A percentile compares a stretch with the other conserved stretches of the same genome.
Conservation (phyloP, 2,888 invertebrate genomes). For the Globia sparganii region DNA sequence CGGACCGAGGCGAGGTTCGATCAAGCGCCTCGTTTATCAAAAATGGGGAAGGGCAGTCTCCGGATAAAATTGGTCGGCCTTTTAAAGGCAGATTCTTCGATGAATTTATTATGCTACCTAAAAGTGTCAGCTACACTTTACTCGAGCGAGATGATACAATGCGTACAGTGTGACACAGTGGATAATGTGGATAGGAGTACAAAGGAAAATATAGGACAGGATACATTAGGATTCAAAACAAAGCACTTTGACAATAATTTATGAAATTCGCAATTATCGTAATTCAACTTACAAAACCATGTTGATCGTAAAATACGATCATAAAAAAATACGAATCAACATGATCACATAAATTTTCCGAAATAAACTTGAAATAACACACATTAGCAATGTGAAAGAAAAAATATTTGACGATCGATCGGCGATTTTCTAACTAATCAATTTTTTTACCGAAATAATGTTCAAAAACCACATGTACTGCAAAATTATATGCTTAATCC, state of each 20-base stretch:
- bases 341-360: neutral
- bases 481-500: neutral
- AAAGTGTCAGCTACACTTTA: conserved; percentile 63
- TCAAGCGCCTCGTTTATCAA: conserved; percentile 86
- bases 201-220: neutral
- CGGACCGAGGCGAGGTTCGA: conserved; percentile 80
- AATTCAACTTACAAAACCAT: neutral
- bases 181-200: conserved; percentile 4
- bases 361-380: neutral
- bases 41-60: conserved; percentile 77
- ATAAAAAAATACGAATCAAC: neutral
- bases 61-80: conserved; percentile 75
- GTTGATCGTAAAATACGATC: neutral
- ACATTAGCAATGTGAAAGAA: too few relatives aligned
- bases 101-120: conserved; percentile 74
- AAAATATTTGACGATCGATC: too few relatives aligned
- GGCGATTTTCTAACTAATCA: too few relatives aligned
- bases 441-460: too few relatives aligned
- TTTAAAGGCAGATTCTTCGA: conserved; percentile 72
- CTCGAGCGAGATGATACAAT: conserved; percentile 46
- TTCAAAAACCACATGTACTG: neutral
- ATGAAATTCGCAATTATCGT: neutral
- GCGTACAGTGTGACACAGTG: conserved; percentile 15
- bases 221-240: conserved; percentile 1
- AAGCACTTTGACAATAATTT: neutral